Percentiles rank a stretch among this genome's conserved stretches.
These are phyloP conservation scores for Cecidostiba fungosa DNA, from an alignment of 2,888 invertebrate genomes.

Conservation along the genomic window DNA sequence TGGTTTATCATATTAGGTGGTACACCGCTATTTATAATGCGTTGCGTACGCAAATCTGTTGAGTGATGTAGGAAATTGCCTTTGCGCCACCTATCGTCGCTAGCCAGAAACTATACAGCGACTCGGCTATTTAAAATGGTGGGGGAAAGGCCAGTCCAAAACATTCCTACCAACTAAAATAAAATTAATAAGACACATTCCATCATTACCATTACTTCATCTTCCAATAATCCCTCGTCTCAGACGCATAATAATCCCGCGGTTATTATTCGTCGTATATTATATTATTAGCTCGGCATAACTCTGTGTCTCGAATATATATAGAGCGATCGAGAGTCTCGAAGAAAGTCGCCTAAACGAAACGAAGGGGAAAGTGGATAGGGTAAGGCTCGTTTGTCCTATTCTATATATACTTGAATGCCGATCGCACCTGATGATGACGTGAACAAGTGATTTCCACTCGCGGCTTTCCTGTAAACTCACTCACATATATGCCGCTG, in stretches of 20 bases:
- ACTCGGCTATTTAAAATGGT: too few relatives aligned
- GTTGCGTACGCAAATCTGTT: too few relatives aligned
- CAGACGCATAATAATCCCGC: not conserved
- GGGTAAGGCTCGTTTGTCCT: slow-evolving; percentile 66
- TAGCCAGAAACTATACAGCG: too few relatives aligned
- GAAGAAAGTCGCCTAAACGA: slow-evolving; percentile 75
- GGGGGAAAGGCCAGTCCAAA: too few relatives aligned
- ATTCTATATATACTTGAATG: slow-evolving; percentile 41
- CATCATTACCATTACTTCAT: not conserved
- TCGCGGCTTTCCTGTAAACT: slow-evolving; percentile 51
- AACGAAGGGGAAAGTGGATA: slow-evolving; percentile 73
- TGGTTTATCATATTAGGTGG: too few relatives aligned
- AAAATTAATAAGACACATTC: not conserved
- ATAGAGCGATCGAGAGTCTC: slow-evolving; percentile 34
- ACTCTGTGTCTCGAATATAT: not conserved
- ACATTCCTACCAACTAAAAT: not conserved
- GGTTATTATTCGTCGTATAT: not conserved
- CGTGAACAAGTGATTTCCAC: slow-evolving; percentile 46
- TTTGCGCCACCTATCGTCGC: too few relatives aligned
- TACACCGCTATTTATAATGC: too few relatives aligned
- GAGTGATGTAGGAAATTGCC: too few relatives aligned
- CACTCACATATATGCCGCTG: not conserved
- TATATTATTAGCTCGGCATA: not conserved
- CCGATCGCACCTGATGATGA: slow-evolving; percentile 51
- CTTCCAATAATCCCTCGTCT: not conserved